These are phyloP conservation scores for Syncerus caffer DNA, from an alignment of 2,797 vertebrate species.

Conservation along the genomic window DNA sequence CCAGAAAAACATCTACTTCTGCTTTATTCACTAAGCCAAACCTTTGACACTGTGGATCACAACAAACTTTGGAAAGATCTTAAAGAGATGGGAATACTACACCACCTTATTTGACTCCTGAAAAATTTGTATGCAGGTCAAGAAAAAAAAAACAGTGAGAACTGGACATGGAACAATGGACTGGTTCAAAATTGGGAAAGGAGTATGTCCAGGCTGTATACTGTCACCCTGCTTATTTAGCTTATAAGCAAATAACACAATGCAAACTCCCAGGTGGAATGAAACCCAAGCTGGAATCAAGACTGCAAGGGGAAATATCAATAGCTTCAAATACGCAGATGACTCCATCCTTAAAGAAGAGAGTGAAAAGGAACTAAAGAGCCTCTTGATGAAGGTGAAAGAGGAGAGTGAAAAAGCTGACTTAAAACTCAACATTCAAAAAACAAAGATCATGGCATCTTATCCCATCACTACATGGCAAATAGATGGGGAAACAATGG, in stretches of 20 bases:
- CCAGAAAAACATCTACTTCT: not conserved
- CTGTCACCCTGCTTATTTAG: not conserved
- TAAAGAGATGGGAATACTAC: not conserved
- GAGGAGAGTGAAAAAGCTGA: not conserved
- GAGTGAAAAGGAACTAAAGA: not conserved
- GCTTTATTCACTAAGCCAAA: not conserved
- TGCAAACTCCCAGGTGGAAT: fast-evolving
- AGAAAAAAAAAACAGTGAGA: not conserved
- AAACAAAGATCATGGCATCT: not conserved
- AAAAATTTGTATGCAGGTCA: not conserved
- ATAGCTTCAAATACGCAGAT: not conserved
- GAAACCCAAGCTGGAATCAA: not conserved
- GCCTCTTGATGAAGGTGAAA: not conserved
- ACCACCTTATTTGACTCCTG: not conserved
- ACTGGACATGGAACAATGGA: not conserved
- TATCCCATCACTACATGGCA: not conserved
- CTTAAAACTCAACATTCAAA: not conserved
- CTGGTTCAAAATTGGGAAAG: not conserved
- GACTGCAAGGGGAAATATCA: not conserved
- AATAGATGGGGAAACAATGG: not conserved
- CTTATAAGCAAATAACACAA: not conserved
- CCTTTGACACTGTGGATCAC: not conserved
- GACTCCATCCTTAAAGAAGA: not conserved
- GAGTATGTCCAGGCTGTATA: not conserved
- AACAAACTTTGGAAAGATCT: not conserved